Evolutionary conservation across 2,113 vertebrate species (phyloP).

Genomic region (Crotalus horridus): DNA sequence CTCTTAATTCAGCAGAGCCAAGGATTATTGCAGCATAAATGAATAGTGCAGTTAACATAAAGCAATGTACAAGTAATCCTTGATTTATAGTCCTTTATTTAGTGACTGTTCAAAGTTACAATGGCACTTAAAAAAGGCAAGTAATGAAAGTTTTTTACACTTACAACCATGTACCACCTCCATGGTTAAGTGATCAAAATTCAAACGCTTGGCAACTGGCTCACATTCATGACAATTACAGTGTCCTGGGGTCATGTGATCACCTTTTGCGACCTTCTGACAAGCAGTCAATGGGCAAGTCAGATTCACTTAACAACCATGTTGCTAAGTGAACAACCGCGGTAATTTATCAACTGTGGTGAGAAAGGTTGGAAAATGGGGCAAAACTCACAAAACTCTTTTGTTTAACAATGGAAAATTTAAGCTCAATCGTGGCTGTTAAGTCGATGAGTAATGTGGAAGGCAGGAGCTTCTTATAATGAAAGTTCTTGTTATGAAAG

Average conservation of each 20-base stretch:
- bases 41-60: neutral
- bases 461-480: neutral
- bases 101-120: no score
- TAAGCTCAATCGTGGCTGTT: no score
- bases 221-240: no score
- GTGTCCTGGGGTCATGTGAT: neutral
- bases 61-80: neutral
- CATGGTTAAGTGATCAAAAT: no score
- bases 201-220: no score
- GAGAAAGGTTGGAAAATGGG: neutral
- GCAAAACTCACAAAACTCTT: neutral
- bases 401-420: neutral
- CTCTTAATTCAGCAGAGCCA: neutral
- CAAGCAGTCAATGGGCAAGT: neutral
- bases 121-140: no score
- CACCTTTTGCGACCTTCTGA: neutral
- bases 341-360: neutral
- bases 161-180: no score
- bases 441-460: neutral
- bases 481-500: neutral
- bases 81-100: no score
- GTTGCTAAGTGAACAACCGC: neutral
- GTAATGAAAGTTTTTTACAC: no score
- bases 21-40: neutral
- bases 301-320: neutral